These are phyloP conservation scores for Channa striata DNA, from an alignment of 2,797 vertebrate genomes.

Conservation along the genomic window DNA sequence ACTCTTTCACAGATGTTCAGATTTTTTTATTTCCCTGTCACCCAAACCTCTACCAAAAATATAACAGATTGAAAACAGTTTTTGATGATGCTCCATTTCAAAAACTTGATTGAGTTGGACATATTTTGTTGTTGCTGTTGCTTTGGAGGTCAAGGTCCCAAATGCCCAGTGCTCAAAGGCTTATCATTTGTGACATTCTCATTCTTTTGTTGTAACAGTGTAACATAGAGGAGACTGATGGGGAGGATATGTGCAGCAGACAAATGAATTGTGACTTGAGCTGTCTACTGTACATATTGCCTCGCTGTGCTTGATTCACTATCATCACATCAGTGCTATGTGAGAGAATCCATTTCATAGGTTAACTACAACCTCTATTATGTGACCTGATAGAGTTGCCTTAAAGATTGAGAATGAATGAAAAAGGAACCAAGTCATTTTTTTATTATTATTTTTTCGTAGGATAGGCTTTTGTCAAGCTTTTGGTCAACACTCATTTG, in stretches of 20 bases:
- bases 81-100: constrained; percentile 2
- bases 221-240: constrained; percentile 46
- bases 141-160: constrained; percentile 37
- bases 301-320: constrained; percentile 57
- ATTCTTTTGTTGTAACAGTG: constrained; percentile 33
- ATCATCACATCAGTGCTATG: constrained; percentile 57
- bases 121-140: constrained; percentile 24
- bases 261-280: constrained; percentile 66
- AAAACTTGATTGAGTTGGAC: constrained; percentile 22
- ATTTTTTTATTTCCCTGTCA: background rate
- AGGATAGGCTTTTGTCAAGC: constrained; percentile 18
- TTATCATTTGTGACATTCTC: constrained; percentile 63
- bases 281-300: constrained; percentile 53
- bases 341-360: constrained; percentile 61
- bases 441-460: too few relatives aligned
- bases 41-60: constrained; percentile 15
- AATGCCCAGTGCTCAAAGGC: background rate
- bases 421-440: constrained; percentile 36
- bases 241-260: constrained; percentile 32
- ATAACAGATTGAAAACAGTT: background rate
- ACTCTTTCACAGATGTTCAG: background rate
- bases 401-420: constrained; percentile 41
- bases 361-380: constrained; percentile 45
- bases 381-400: constrained; percentile 51
- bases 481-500: constrained; percentile 32